Percentiles rank a stretch among this genome's conserved stretches.
Conservation (phyloP, 2,113 vertebrate genomes). For the Atrichornis clamosus region DNA sequence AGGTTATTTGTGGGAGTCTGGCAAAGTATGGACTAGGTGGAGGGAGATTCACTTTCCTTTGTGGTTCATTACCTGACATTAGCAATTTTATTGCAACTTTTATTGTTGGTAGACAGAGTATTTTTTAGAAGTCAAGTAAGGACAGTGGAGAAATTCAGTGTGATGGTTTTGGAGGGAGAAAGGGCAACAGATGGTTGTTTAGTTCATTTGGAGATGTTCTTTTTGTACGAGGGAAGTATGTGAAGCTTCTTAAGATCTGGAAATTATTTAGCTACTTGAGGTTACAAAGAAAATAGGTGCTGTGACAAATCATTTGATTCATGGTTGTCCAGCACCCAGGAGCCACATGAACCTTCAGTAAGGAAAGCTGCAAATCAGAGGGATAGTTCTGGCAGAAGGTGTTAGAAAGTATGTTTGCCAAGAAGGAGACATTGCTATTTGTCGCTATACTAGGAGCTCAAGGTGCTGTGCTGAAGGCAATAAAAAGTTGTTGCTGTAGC, state of each 20-base stretch:
- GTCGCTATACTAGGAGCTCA: background rate
- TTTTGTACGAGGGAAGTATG: background rate
- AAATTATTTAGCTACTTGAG: background rate
- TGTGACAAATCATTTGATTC: background rate
- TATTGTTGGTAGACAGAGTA: background rate
- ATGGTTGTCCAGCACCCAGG: background rate
- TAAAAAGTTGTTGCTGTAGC: background rate
- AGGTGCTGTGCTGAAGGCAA: background rate
- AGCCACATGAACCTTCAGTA: background rate
- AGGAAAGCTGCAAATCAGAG: background rate
- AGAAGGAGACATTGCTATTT: background rate
- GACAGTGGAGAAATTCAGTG: background rate
- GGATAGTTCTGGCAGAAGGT: background rate
- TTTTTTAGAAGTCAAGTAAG: background rate
- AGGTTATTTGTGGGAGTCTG: background rate
- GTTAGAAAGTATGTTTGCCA: background rate
- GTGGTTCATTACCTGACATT: background rate
- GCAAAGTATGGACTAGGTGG: background rate
- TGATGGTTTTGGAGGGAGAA: background rate
- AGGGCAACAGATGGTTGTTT: background rate
- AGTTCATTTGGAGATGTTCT: background rate
- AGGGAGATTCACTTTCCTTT: background rate
- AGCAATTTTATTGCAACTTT: background rate
- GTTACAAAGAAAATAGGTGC: background rate
- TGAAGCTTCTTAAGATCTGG: background rate